phyloP scores from a whole-genome alignment of 2,113 vertebrate species.

The Hemiprocne comata region DNA sequence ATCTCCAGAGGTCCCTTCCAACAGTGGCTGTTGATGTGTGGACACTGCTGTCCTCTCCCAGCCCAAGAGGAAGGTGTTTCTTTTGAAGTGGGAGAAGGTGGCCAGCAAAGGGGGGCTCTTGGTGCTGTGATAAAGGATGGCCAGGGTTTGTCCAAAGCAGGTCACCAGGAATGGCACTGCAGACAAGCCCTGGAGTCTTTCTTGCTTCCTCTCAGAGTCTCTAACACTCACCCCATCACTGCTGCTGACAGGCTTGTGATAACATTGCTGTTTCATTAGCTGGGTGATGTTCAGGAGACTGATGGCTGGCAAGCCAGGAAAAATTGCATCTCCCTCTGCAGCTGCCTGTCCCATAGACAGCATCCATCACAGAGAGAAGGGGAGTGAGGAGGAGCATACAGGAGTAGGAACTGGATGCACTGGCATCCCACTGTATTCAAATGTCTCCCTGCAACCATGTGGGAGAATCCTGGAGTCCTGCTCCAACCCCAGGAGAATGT shows the following conservation, averaged over 20 bases:
- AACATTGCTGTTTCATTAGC: conserved; percentile 54
- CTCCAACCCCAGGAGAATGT: neutral
- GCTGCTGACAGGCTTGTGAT: conserved; percentile 35
- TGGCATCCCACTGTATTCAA: neutral
- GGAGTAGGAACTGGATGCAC: neutral
- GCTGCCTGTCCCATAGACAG: conserved; percentile 38
- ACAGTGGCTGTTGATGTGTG: neutral
- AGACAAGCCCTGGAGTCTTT: neutral
- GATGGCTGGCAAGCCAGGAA: conserved; percentile 51
- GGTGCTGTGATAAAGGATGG: neutral
- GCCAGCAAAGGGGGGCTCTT: neutral
- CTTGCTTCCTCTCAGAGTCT: neutral
- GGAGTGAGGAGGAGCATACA: neutral
- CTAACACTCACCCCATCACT: neutral
- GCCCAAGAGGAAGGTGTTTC: neutral
- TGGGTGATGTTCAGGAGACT: conserved; percentile 48
- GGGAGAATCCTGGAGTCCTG: neutral
- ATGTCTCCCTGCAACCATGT: neutral
- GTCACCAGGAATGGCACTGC: neutral
- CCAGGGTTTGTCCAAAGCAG: neutral
- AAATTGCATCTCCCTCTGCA: conserved; percentile 58
- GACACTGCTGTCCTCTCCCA: neutral
- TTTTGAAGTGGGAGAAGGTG: neutral
- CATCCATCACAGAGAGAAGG: neutral
- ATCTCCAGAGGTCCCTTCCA: too few relatives aligned